Percentiles rank a stretch among this genome's conserved stretches.
Evolutionary conservation across 2,797 vertebrate species (phyloP).

Genomic region (Nasua narica): DNA sequence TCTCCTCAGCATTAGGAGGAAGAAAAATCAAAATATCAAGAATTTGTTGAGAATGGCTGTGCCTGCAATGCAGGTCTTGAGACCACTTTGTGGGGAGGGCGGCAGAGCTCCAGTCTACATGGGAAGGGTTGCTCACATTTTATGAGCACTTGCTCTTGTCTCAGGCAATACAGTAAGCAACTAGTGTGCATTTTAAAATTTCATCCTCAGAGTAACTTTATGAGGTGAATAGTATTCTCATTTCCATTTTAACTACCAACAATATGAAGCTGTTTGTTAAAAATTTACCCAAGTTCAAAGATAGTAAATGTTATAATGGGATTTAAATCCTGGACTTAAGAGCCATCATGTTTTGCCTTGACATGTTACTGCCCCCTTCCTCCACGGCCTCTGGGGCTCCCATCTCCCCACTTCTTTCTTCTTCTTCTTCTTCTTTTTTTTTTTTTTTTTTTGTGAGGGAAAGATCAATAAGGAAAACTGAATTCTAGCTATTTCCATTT

Average conservation of each 20-base stretch:
- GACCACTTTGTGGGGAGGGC: neutral
- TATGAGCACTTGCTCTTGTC: neutral
- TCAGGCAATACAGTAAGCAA: neutral
- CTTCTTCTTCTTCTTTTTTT: neutral
- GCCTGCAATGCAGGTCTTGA: neutral
- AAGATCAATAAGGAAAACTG: neutral
- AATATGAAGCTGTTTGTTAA: neutral
- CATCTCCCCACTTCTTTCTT: neutral
- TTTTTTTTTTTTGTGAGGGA: neutral
- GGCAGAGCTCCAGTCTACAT: too few relatives aligned
- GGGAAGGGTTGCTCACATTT: neutral
- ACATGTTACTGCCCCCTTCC: accelerated
- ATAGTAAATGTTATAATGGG: neutral
- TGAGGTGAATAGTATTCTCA: neutral
- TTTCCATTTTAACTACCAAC: neutral
- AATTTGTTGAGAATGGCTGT: neutral
- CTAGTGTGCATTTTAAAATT: neutral
- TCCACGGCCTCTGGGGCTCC: too few relatives aligned
- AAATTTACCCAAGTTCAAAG: neutral
- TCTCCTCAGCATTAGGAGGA: neutral
- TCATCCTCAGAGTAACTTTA: neutral
- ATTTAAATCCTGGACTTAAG: neutral
- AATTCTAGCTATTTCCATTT: neutral
- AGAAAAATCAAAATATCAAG: neutral
- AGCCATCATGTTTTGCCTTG: neutral